phyloP scores from a whole-genome alignment of 2,113 vertebrate species.

The Pygathrix nemaeus region DNA sequence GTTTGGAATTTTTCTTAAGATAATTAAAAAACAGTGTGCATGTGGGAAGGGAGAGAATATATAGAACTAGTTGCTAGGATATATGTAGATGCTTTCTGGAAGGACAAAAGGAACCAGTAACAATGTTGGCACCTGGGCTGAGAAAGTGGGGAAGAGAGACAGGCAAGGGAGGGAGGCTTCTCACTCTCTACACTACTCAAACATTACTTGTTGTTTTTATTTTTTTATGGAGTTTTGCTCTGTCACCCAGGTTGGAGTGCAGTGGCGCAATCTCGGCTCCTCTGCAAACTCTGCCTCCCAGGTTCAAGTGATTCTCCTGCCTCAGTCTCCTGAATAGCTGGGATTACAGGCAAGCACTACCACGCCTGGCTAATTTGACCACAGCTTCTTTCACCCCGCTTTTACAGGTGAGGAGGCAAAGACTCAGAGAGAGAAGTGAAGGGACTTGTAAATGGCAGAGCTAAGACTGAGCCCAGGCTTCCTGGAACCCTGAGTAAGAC shows the following conservation, averaged over 20 bases:
- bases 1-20: constrained; percentile 30
- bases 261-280: too few relatives aligned
- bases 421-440: neutral
- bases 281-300: too few relatives aligned
- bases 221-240: neutral
- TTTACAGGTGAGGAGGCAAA: neutral
- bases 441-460: neutral
- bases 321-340: too few relatives aligned
- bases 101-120: neutral
- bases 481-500: neutral
- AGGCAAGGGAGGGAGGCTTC: neutral
- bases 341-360: too few relatives aligned
- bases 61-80: constrained; percentile 37
- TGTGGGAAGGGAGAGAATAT: neutral
- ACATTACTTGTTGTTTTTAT: too few relatives aligned
- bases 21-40: neutral
- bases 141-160: neutral
- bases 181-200: neutral
- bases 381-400: too few relatives aligned
- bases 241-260: too few relatives aligned
- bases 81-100: neutral
- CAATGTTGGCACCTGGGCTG: neutral
- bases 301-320: too few relatives aligned
- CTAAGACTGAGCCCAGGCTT: neutral
- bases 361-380: too few relatives aligned